phyloP scores from a whole-genome alignment of 2,888 invertebrate species.

The Pachydiplax longipennis region DNA sequence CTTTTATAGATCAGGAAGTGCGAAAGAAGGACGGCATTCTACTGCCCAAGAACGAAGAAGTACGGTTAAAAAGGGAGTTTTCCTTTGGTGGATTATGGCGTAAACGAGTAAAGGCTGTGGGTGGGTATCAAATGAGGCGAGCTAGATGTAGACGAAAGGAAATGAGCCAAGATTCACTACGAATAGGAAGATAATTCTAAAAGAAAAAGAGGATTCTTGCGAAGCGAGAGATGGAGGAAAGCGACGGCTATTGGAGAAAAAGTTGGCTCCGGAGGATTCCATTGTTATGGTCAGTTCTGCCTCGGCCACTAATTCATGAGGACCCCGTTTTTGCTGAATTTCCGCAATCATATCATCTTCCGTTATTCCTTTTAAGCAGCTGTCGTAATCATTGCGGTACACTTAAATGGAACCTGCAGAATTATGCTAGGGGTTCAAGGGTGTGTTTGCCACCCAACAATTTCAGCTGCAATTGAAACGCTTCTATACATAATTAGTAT shows the following conservation, averaged over 20 bases:
- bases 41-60: not conserved
- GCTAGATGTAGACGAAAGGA: not conserved
- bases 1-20: constrained; percentile 31
- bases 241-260: not conserved
- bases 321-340: not conserved
- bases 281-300: not conserved
- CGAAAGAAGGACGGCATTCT: not conserved
- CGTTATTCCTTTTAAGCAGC: not conserved
- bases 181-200: not conserved
- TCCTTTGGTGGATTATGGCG: not conserved
- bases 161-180: not conserved
- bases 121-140: not conserved
- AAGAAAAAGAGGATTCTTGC: not conserved
- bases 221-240: not conserved
- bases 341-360: not conserved
- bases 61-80: not conserved
- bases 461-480: too few relatives aligned
- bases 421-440: too few relatives aligned
- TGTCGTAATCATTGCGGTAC: not conserved
- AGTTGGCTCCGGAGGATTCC: not conserved
- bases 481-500: too few relatives aligned
- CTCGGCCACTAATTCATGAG: not conserved
- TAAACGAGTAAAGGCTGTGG: not conserved
- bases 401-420: not conserved
- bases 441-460: too few relatives aligned